phyloP scores from a whole-genome alignment of 2,113 vertebrate genomes.

The Recurvirostra avosetta region DNA sequence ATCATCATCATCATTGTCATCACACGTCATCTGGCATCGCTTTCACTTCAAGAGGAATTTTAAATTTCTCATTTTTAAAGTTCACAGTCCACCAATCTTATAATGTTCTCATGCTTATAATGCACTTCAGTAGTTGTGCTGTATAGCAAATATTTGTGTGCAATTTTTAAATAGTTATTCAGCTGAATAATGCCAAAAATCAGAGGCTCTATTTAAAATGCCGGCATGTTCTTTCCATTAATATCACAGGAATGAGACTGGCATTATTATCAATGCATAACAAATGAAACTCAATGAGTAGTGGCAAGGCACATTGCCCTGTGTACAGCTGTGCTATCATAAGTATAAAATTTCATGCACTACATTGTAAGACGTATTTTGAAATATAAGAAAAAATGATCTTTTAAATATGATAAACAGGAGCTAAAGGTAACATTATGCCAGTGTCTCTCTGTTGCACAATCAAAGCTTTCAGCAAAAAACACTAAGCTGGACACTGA shows the following conservation, averaged over 20 bases:
- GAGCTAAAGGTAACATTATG: neutral
- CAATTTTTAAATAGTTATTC: slow-evolving; percentile 59
- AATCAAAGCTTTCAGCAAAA: neutral
- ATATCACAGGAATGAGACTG: slow-evolving; percentile 61
- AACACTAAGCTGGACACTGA: neutral
- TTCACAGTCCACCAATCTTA: slow-evolving; percentile 45
- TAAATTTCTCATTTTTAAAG: slow-evolving; percentile 54
- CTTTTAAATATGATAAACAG: slow-evolving; percentile 28
- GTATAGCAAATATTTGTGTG: slow-evolving; percentile 41
- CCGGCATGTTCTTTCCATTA: slow-evolving; percentile 54
- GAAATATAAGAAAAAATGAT: neutral
- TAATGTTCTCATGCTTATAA: slow-evolving; percentile 5
- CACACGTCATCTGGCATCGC: neutral
- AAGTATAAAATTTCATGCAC: slow-evolving; percentile 6
- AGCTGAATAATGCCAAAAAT: slow-evolving; percentile 54
- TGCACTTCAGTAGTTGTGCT: slow-evolving; percentile 34
- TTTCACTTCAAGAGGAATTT: slow-evolving; percentile 3
- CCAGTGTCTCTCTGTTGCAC: neutral
- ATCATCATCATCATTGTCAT: neutral
- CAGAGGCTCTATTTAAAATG: slow-evolving; percentile 60
- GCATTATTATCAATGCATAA: slow-evolving; percentile 57
- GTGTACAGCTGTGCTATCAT: neutral
- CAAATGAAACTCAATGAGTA: slow-evolving; percentile 14
- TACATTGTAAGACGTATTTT: neutral
- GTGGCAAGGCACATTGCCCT: neutral